Evolutionary conservation across 2,888 invertebrate species (phyloP), one percentile per base, ranked within the genome.

Genomic region (Ophioninae sp.): DNA sequence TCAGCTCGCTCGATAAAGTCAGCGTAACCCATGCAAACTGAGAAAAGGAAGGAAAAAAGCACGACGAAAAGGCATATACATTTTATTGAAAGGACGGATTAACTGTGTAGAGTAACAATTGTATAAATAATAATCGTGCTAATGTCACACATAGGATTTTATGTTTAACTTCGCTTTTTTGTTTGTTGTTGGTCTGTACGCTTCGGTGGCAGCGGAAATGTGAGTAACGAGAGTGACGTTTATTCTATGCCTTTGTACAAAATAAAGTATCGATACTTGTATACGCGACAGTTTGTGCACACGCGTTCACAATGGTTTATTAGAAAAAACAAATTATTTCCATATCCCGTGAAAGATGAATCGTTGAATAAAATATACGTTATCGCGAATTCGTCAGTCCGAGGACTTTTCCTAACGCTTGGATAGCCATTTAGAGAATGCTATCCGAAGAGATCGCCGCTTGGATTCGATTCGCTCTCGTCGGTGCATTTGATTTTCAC

Each of bases 1-100:
- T 85, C 99, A 99, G 89, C 94, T 99, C 85, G 99, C 99, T 44
- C 97, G 99, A 93, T 99, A 95, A 93, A 51, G 17, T 13, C 7
- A 37, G 7, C 17, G 37, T 78, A 67, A 39, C 44, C 44, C 41
- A 56, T 64, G 30, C 71, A 72, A 67, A 41, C 9, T 41, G 20
- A 39, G 17, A 6, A 6, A 63, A 72, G 65, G 13, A 39, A 58
- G 3, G n/a, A 41, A 61, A 61, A 41, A 9, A 23, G 7, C 1
- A 67, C 1, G 30, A 13, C 5, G 51, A 56, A 65, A 37, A 30
- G 67, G 63, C 20, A 69, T 83, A 76, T 23, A 80, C 22, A 69
- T 81, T 80, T 76, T 80, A 75, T 79, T 65, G n/a, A 39, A 72
- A 56, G 58, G 56, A 79, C 41, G 23, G 63, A 64, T 71, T 13